A percentile compares a stretch with the other conserved stretches of the same genome.
Evolutionary conservation across 2,888 invertebrate species (phyloP).

Genomic region (Drosophila neutralis): DNA sequence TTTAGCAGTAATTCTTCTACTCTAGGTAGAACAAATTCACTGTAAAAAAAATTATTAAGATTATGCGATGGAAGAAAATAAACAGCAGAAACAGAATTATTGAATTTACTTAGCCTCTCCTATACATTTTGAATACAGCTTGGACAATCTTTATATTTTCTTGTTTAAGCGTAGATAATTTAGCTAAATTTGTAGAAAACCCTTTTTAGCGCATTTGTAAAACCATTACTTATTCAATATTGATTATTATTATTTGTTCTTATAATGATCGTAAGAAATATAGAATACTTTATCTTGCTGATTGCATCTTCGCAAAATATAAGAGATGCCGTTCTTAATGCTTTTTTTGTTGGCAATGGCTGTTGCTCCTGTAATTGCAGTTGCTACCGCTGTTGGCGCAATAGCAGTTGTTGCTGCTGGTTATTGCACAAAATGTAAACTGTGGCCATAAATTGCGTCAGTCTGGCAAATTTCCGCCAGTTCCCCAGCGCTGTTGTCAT

Average conservation of each 20-base stretch:
- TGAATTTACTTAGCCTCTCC: not conserved
- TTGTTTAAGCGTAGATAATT: not conserved
- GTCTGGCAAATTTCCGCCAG: conserved; percentile 68
- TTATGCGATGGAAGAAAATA: not conserved
- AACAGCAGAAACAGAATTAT: not conserved
- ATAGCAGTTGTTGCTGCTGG: conserved; percentile 58
- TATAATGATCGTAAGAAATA: not conserved
- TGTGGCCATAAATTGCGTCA: conserved; percentile 73
- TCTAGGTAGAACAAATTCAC: conserved; percentile 20
- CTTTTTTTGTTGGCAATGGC: conserved; percentile 33
- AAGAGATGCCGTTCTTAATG: conserved; percentile 46
- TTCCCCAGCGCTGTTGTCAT: conserved; percentile 34
- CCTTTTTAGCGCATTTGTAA: not conserved
- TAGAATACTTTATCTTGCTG: not conserved
- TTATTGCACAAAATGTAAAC: conserved; percentile 76
- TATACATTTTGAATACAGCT: not conserved
- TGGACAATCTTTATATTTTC: not conserved
- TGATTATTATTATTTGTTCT: not conserved
- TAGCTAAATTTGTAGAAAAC: too few relatives aligned
- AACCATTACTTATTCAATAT: not conserved
- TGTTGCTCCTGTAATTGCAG: conserved; percentile 1
- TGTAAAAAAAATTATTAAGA: not conserved
- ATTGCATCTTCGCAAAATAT: conserved; percentile 55
- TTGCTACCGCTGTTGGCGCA: conserved; percentile 22
- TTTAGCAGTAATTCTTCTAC: conserved; percentile 50